These are phyloP conservation scores for Aphidius gifuensis DNA, from an alignment of 1,140 invertebrate species.

Conservation along the genomic window DNA sequence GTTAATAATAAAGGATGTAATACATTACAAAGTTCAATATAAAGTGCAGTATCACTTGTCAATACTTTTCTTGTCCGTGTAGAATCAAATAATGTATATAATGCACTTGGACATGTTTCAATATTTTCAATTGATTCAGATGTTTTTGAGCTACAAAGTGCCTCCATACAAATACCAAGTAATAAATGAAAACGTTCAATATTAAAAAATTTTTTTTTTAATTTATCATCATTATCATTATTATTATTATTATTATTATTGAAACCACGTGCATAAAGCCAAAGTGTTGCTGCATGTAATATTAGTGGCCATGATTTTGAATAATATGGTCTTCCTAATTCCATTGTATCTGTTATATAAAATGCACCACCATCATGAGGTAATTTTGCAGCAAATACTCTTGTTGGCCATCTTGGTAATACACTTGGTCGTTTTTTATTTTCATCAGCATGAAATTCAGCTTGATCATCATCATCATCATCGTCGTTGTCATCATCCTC, in stretches of 20 bases:
- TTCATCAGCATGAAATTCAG: conserved; percentile 81
- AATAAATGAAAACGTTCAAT: conserved; percentile 78
- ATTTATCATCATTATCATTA: conserved; percentile 46
- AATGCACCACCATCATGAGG: conserved; percentile 95
- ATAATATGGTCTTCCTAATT: conserved; percentile 88
- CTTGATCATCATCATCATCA: conserved; percentile 85
- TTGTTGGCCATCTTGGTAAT: conserved; percentile 86
- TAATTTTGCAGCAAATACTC: conserved; percentile 94
- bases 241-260: too few relatives aligned
- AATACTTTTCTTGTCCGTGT: conserved; percentile 76
- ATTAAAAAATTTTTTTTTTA: conserved; percentile 56
- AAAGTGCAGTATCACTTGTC: conserved; percentile 74
- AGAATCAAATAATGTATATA: conserved; percentile 84
- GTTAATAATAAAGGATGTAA: conserved; percentile 91
- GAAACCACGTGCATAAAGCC: conserved; percentile 72
- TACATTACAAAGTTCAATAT: conserved; percentile 93
- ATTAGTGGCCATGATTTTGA: conserved; percentile 90
- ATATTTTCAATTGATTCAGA: conserved; percentile 77
- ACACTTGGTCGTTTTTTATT: conserved; percentile 71
- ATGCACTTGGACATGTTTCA: conserved; percentile 79
- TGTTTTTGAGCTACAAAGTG: conserved; percentile 83
- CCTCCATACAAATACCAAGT: conserved; percentile 95
- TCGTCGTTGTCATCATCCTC: conserved; percentile 76
- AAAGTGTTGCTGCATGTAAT: conserved; percentile 87
- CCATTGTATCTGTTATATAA: conserved; percentile 94